These are phyloP conservation scores for Trachelus stipa DNA, from an alignment of 2,888 invertebrate species.

Conservation along the genomic window DNA sequence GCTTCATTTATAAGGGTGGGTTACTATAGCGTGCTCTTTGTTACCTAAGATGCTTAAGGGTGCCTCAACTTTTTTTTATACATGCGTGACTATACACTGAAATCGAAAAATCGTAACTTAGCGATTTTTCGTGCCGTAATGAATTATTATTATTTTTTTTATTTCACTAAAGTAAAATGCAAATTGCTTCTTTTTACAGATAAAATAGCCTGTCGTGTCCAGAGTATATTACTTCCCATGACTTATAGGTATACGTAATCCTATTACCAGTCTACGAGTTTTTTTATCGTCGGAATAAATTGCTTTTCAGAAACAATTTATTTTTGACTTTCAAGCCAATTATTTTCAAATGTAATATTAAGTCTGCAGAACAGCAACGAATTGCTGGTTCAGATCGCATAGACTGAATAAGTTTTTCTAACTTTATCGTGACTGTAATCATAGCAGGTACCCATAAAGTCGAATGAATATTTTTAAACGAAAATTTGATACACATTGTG, in stretches of 20 bases:
- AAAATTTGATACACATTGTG: background rate
- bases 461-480: background rate
- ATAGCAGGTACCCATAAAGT: background rate
- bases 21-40: background rate
- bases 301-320: background rate
- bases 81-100: no score
- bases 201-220: background rate
- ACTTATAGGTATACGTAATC: background rate
- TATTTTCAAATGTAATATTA: background rate
- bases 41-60: background rate
- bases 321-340: background rate
- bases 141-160: background rate
- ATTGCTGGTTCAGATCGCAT: background rate
- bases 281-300: background rate
- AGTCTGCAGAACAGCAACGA: background rate
- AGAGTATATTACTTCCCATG: background rate
- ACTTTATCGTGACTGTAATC: background rate
- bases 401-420: background rate
- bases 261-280: background rate
- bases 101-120: background rate
- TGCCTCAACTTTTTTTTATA: no score
- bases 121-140: background rate
- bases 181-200: background rate
- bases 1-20: background rate
- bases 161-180: background rate